Base-by-base conservation (phyloP, 2,797 vertebrate species). In the Oreochromis mossambicus region DNA sequence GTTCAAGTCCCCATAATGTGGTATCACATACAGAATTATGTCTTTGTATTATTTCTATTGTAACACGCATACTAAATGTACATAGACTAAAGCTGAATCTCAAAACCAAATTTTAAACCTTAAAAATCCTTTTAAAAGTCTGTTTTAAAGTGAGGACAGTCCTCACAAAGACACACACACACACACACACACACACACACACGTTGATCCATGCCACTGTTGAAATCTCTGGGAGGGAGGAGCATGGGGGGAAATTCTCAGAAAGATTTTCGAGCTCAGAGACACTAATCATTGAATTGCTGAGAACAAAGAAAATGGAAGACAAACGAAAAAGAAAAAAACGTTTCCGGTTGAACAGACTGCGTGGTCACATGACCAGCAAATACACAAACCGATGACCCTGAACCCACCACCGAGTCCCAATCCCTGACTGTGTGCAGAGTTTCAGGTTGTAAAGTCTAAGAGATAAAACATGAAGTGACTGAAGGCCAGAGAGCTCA, bases 191-290 rank as follows among this genome's bases (percentile, higher is more conserved):
- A 51, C 7, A 21, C 24, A 73, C 84, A 77, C 54, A 66, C 82
- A 76, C 55, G 19, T 0, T 32, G 68, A 73, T 73, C 68, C 70
- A 68, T 34, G 54, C 17, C 34, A 2, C 17, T 29, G 17, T 66
- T n/a, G 50, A 82, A 79, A 76, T 38, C 70, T 75, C 26, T 32
- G 70, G 1, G 6, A n/a, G 70, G 43, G 0, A 75, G 17, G 0
- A 66, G 32, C 36, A 4, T 1, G 3, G 24, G 32, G 52, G 32
- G 32, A 68, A 81, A 80, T 83, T 84, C 86, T 79, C 70, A 50
- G 82, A 75, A 83, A 85, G 61, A 83, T 82, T 87, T 88, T 90
- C 76, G 66, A 84, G 63, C 80, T 88, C 78, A 88, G 84, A 82
- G 36, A 82, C 29, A 43, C 15, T 83, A 85, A 86, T 84, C 82